Evolutionary conservation across 2,113 vertebrate genomes (phyloP).

Genomic region (Cochlearius cochlearius): DNA sequence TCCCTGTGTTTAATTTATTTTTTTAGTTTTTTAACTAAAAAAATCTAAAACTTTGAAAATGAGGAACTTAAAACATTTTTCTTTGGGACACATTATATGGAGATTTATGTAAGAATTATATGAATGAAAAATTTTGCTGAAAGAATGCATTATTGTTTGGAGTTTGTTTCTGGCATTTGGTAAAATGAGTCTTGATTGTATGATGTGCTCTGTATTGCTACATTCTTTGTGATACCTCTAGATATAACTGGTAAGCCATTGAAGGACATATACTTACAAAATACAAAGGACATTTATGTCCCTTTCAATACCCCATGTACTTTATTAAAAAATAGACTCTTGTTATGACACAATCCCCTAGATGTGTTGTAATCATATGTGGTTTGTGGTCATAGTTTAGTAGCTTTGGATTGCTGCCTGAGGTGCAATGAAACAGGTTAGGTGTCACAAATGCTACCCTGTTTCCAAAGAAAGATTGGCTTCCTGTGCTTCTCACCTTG

Average conservation of each 20-base stretch:
- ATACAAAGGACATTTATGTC: not conserved
- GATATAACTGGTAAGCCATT: not conserved
- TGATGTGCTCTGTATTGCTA: not conserved
- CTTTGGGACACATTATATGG: not conserved
- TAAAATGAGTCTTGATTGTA: not conserved
- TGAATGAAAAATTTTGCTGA: not conserved
- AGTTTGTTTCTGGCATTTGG: not conserved
- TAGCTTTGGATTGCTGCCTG: not conserved
- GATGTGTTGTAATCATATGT: not conserved
- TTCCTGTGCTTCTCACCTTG: not conserved
- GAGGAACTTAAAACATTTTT: not conserved
- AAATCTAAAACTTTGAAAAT: not conserved
- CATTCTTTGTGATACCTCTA: conserved; percentile 1
- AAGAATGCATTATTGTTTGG: not conserved
- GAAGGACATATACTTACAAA: not conserved
- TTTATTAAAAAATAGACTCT: not conserved
- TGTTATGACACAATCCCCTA: not conserved
- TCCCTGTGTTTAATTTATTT: not conserved
- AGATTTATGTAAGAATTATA: not conserved
- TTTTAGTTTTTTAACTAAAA: not conserved
- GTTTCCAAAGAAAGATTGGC: not conserved
- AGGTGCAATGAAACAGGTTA: not conserved
- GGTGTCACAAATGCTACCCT: conserved; percentile 6
- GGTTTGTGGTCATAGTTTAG: conserved; percentile 19
- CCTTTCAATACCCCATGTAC: not conserved